These are phyloP conservation scores for Neostethus bicornis DNA, from an alignment of 2,797 vertebrate species.

Conservation along the genomic window DNA sequence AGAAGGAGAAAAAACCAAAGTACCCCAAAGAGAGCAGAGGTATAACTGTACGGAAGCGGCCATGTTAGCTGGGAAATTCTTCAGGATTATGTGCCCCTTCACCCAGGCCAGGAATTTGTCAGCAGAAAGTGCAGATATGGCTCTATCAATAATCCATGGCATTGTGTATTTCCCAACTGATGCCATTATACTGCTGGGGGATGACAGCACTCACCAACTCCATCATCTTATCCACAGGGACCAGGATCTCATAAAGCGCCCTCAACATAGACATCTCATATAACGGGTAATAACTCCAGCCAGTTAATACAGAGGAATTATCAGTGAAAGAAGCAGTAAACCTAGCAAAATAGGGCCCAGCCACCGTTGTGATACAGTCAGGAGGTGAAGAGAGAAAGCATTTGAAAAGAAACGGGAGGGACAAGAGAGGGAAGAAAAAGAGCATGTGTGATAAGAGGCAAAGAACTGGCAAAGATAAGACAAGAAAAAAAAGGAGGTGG, in stretches of 20 bases:
- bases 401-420: constrained; percentile 21
- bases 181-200: constrained; percentile 87
- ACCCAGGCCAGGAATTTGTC: constrained; percentile 87
- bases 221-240: constrained; percentile 90
- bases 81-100: constrained; percentile 86
- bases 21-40: constrained; percentile 67
- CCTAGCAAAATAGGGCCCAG: constrained; percentile 62
- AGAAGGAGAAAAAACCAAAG: constrained; percentile 57
- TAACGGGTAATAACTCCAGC: constrained; percentile 91
- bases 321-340: constrained; percentile 79
- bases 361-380: constrained; percentile 49
- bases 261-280: constrained; percentile 90
- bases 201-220: constrained; percentile 88
- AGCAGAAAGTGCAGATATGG: constrained; percentile 87
- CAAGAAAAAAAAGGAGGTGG: constrained; percentile 13
- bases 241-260: constrained; percentile 94
- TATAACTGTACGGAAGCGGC: constrained; percentile 65
- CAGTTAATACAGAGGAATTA: constrained; percentile 86
- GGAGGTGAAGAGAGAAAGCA: constrained; percentile 19
- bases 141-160: constrained; percentile 95
- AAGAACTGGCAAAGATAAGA: background rate
- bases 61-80: constrained; percentile 85
- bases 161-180: constrained; percentile 91
- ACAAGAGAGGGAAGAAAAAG: constrained; percentile 9
- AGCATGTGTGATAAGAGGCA: background rate